Percentiles rank a stretch among this genome's conserved stretches.
phyloP scores from a whole-genome alignment of 2,113 vertebrate genomes.

The Proteles cristata region DNA sequence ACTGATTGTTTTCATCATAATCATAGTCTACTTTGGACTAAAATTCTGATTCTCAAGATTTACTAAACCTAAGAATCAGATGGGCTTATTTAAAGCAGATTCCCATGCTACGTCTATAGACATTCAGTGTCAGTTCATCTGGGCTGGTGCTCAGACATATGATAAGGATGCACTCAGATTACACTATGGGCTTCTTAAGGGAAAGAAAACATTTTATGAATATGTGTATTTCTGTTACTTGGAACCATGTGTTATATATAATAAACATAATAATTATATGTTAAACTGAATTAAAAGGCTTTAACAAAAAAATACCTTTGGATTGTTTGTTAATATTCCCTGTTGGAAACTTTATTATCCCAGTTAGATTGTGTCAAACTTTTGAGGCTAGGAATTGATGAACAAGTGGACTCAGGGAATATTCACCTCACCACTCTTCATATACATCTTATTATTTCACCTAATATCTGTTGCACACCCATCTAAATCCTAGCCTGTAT shows the following conservation, averaged over 20 bases:
- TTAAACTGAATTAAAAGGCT: not conserved
- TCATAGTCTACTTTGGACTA: not conserved
- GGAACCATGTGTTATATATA: accelerated
- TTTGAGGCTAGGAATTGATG: not conserved
- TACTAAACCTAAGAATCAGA: not conserved
- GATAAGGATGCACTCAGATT: not conserved
- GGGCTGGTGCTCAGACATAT: not conserved
- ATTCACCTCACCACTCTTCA: not conserved
- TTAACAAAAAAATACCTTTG: not conserved
- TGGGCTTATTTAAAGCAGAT: not conserved
- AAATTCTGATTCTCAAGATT: not conserved
- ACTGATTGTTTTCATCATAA: not conserved
- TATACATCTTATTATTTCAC: not conserved
- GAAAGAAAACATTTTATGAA: not conserved
- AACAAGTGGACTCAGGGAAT: not conserved
- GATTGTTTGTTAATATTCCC: not conserved
- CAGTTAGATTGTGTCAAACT: not conserved
- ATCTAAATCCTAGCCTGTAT: not conserved
- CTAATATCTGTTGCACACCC: not conserved
- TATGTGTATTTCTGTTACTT: not conserved
- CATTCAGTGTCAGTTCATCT: not conserved
- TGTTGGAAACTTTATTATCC: not conserved
- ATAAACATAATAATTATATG: not conserved
- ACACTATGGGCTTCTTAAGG: not conserved
- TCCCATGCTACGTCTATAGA: not conserved